These are phyloP conservation scores for Pocillopora damicornis DNA, from an alignment of 64 coral and sea anemone genomes.

Conservation along the genomic window DNA sequence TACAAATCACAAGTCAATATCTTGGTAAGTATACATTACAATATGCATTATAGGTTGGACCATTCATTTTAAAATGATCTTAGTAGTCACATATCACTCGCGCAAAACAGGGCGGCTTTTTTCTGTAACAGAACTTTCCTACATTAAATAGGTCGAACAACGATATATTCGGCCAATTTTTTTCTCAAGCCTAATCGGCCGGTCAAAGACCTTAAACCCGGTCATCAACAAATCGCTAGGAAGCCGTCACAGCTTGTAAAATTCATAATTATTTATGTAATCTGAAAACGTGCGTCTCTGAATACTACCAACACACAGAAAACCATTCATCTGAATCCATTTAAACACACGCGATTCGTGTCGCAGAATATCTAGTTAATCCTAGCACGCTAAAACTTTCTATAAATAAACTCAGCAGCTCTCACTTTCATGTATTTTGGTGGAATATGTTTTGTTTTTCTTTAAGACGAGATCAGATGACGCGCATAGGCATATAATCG, in stretches of 20 bases:
- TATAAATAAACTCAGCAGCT: background rate
- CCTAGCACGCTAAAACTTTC: background rate
- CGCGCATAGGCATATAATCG: too few species aligned
- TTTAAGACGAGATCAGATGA: background rate
- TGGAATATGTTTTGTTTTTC: background rate
- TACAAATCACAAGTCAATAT: conserved; percentile 26
- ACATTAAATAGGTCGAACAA: background rate
- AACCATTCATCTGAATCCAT: background rate
- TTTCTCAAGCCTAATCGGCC: conserved; percentile 1
- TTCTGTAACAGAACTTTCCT: background rate
- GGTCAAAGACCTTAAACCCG: background rate
- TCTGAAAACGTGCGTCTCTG: background rate
- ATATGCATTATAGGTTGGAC: background rate
- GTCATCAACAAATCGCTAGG: background rate
- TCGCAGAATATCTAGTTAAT: background rate
- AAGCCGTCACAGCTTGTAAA: background rate
- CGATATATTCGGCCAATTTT: background rate
- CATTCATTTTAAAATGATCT: background rate
- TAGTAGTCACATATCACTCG: background rate
- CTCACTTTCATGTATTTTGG: background rate
- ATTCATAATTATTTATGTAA: background rate
- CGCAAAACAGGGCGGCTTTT: background rate
- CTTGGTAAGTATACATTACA: conserved; percentile 14
- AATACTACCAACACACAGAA: background rate
- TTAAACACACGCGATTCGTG: background rate